Conservation (phyloP, 2,888 invertebrate genomes). For the Patella caerulea region DNA sequence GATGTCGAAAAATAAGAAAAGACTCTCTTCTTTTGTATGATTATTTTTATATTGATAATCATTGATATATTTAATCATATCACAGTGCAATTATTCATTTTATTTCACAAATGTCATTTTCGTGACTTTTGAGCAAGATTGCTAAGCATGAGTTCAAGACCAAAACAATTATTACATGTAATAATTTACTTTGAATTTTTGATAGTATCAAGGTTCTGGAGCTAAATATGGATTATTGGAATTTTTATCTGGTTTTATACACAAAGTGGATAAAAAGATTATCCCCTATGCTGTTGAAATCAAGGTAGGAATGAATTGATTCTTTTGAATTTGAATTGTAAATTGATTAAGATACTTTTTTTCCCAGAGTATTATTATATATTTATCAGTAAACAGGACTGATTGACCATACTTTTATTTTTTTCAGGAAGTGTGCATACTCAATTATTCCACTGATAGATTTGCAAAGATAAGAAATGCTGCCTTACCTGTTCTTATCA, state of each 20-base stretch:
- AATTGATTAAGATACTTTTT: not conserved
- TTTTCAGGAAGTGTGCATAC: slow-evolving; percentile 62
- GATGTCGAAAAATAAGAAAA: too few relatives aligned
- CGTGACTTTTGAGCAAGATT: too few relatives aligned
- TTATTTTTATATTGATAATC: too few relatives aligned
- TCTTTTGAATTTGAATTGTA: not conserved
- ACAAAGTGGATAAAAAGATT: slow-evolving; percentile 58
- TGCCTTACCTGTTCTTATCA: slow-evolving; percentile 61
- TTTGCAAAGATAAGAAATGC: slow-evolving; percentile 65
- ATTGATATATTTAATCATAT: too few relatives aligned
- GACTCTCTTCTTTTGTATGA: too few relatives aligned
- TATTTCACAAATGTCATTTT: too few relatives aligned
- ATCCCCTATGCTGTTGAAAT: slow-evolving; percentile 66
- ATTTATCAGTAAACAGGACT: not conserved
- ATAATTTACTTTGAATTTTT: too few relatives aligned
- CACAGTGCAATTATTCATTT: too few relatives aligned
- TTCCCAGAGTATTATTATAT: not conserved
- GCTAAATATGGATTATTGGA: slow-evolving; percentile 50
- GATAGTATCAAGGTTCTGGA: slow-evolving; percentile 60
- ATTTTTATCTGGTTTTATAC: slow-evolving; percentile 58
- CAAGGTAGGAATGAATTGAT: slow-evolving; percentile 51
- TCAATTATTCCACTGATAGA: slow-evolving; percentile 62
- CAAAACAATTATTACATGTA: too few relatives aligned
- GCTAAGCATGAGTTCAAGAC: too few relatives aligned
- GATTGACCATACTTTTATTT: slow-evolving; percentile 5